Base-by-base conservation (phyloP, 2,888 invertebrate genomes). In the Ophion slaviceki region DNA sequence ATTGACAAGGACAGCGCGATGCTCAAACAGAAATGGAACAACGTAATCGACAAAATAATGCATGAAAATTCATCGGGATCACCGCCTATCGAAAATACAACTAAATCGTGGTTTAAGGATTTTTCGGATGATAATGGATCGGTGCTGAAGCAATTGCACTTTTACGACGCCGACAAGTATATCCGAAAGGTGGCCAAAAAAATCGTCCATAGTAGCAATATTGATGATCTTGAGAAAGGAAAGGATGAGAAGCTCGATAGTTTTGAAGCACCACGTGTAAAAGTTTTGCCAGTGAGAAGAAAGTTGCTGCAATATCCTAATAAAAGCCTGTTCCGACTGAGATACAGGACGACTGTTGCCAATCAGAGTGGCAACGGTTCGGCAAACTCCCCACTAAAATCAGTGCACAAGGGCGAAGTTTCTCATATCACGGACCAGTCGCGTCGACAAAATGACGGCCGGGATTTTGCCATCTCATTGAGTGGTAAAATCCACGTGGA, bases 401-500 rank as follows among this genome's bases (percentile, higher is more conserved):
- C 59, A 2, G 8, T 20, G 8, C 64, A 57, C 5, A 79, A 64
- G 7, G 68, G 45, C 53, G 67, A 64, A 53, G 57, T 62, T 28
- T 2, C 47, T 40, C 67, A 59, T 32, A 57, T n/a, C 67, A 57
- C 45, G 11, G 77, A 85, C 40, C 45, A 40, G 62, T 66, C 79
- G 17, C 59, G 45, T 17, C 28, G 70, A 10, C 28, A 28, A 47
- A 80, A 82, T 57, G 57, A 47, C 8, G 80, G 82, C 14, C 78
- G 61, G 1, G 88, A 76, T 66, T 89, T 89, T 61, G 88, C 89
- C 14, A 91, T 91, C 66, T 91, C 91, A 2, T 71, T 91, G 45
- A 90, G 82, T 2, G 91, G 91, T 8, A 90, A 88, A 45, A 88
- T 91, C 78, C 91, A 90, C 80, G 80, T 91, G 67, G 86, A 89